Conservation (phyloP, 2,888 invertebrate genomes). For the Ceriagrion tenellum region DNA sequence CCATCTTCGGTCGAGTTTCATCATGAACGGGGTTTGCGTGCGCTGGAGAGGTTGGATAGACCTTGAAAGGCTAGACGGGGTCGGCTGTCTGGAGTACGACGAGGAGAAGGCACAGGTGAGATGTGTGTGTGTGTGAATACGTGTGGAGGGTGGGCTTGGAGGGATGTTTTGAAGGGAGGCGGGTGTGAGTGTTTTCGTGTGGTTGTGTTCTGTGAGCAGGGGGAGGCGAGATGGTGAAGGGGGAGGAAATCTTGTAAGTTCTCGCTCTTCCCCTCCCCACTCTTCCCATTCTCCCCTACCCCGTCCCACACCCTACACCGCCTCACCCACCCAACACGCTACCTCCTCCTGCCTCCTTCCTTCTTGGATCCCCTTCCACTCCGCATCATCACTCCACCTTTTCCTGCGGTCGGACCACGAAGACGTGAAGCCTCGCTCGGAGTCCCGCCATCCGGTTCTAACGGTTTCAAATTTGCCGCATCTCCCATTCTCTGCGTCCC, state of each 20-base stretch:
- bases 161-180: background rate
- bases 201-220: too few relatives aligned
- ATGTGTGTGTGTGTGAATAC: background rate
- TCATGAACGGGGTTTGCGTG: conserved; percentile 99
- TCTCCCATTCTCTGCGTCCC: background rate
- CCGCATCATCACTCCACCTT: background rate
- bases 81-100: conserved; percentile 95
- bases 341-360: background rate
- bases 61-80: conserved; percentile 94
- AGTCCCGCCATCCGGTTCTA: conserved; percentile 30
- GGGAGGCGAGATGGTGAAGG: background rate
- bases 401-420: conserved; percentile 29
- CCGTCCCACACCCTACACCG: background rate
- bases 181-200: background rate
- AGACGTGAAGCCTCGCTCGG: conserved; percentile 37
- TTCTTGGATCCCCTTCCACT: too few relatives aligned
- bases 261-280: background rate
- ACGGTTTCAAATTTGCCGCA: conserved; percentile 49
- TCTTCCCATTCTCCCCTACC: background rate
- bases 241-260: conserved; percentile 13
- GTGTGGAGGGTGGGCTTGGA: too few relatives aligned
- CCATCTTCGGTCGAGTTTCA: conserved; percentile 94
- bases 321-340: background rate
- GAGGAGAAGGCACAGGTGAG: conserved; percentile 91
- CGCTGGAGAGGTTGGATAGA: conserved; percentile 97